Evolutionary conservation across 2,113 vertebrate genomes (phyloP).

Genomic region (Protomyctophum bolini): DNA sequence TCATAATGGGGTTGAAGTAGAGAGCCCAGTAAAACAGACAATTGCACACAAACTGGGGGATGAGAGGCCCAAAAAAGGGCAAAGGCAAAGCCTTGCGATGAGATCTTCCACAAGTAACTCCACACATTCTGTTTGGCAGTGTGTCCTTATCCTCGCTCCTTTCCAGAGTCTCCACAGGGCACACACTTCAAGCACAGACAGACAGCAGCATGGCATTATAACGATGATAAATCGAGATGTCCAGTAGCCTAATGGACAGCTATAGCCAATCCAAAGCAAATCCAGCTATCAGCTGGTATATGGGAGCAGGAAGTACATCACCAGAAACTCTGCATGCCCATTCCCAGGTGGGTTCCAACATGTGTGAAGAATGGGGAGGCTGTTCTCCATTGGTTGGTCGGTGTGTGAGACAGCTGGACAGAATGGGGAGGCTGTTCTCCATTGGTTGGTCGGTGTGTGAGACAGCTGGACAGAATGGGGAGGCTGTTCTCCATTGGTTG

Average conservation of each 20-base stretch:
- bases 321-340: slow-evolving; percentile 90
- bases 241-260: slow-evolving; percentile 94
- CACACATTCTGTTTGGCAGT: slow-evolving; percentile 88
- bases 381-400: slow-evolving; percentile 62
- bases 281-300: slow-evolving; percentile 94
- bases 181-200: slow-evolving; percentile 86
- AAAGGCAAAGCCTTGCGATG: slow-evolving; percentile 86
- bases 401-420: slow-evolving; percentile 77
- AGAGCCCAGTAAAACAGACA: slow-evolving; percentile 95
- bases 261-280: slow-evolving; percentile 95
- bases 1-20: slow-evolving; percentile 93
- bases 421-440: slow-evolving; percentile 51
- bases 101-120: slow-evolving; percentile 91
- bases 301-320: slow-evolving; percentile 89
- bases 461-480: slow-evolving; percentile 75
- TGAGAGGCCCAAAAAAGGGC: slow-evolving; percentile 91
- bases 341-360: slow-evolving; percentile 86
- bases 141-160: slow-evolving; percentile 82
- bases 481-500: slow-evolving; percentile 57
- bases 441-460: slow-evolving; percentile 61
- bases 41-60: slow-evolving; percentile 93
- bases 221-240: slow-evolving; percentile 92
- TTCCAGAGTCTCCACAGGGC: slow-evolving; percentile 89
- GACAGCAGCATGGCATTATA: slow-evolving; percentile 91
- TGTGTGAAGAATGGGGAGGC: slow-evolving; percentile 61